Percentiles rank a stretch among this genome's conserved stretches.
These are phyloP conservation scores for Achroia grisella DNA, from an alignment of 1,140 invertebrate species.

Conservation along the genomic window DNA sequence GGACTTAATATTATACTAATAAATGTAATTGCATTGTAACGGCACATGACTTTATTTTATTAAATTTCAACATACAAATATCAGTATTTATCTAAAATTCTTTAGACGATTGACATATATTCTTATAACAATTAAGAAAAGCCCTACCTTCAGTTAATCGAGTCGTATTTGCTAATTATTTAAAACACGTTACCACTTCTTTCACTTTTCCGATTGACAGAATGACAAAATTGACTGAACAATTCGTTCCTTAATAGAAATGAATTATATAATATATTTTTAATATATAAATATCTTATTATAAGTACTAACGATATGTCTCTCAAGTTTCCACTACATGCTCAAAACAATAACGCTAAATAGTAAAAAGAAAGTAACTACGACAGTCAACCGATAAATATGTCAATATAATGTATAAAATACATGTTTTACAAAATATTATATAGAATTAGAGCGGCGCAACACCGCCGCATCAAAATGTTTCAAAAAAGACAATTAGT, in stretches of 20 bases:
- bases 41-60: too few relatives aligned
- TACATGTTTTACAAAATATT: conserved; percentile 62
- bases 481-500: conserved; percentile 51
- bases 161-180: conserved; percentile 6
- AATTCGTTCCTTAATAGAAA: conserved; percentile 51
- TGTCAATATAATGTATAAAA: conserved; percentile 62
- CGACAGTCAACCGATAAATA: conserved; percentile 38
- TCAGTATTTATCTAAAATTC: too few relatives aligned
- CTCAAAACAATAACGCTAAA: conserved; percentile 40
- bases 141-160: not conserved
- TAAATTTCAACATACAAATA: too few relatives aligned
- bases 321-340: conserved; percentile 51
- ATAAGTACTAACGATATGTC: conserved; percentile 51
- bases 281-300: conserved; percentile 37
- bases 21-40: too few relatives aligned
- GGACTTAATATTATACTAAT: too few relatives aligned
- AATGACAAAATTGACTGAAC: conserved; percentile 53
- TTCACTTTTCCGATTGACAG: conserved; percentile 35
- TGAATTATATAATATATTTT: conserved; percentile 33
- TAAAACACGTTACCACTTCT: conserved; percentile 8
- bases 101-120: too few relatives aligned
- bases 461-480: conserved; percentile 33
- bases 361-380: conserved; percentile 35
- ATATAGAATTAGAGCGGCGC: conserved; percentile 26
- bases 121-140: too few relatives aligned